A percentile compares a stretch with the other conserved stretches of the same genome.
Evolutionary conservation across 2,888 invertebrate species (phyloP).

Genomic region (Yponomeuta cagnagella): DNA sequence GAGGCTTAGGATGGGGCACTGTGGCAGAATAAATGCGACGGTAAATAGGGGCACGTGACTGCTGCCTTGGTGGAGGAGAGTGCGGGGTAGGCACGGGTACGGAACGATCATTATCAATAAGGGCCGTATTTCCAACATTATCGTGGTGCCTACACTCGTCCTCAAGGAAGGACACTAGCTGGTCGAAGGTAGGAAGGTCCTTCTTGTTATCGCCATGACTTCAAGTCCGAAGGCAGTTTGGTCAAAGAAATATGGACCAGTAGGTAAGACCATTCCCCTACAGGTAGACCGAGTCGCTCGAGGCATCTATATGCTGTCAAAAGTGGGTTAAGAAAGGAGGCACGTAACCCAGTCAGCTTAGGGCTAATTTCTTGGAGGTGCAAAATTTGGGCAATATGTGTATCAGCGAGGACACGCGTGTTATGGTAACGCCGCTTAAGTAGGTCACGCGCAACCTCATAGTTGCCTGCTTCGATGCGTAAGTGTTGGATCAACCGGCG

Average conservation of each 20-base stretch:
- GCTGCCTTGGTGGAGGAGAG: too few species aligned
- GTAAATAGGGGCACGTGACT: too few species aligned
- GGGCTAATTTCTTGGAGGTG: background rate
- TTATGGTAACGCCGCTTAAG: slow-evolving; percentile 16
- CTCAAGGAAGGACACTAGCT: background rate
- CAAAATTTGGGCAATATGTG: slow-evolving; percentile 8
- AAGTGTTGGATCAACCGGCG: slow-evolving; percentile 12
- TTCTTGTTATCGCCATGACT: background rate
- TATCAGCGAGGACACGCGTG: slow-evolving; percentile 15
- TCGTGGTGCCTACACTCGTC: background rate
- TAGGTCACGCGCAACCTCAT: slow-evolving; percentile 10
- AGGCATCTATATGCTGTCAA: background rate
- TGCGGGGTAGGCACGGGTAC: too few species aligned
- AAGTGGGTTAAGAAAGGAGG: background rate
- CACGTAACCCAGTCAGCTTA: background rate
- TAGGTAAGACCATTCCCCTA: slow-evolving; percentile 10
- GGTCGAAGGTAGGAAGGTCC: background rate
- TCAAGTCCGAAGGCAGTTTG: slow-evolving; percentile 8
- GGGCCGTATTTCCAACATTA: background rate
- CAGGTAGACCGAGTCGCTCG: slow-evolving; percentile 4
- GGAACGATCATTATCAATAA: background rate
- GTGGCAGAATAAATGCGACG: background rate
- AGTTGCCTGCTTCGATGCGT: slow-evolving; percentile 4
- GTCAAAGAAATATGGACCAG: slow-evolving; percentile 8
- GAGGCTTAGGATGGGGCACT: background rate